Evolutionary conservation across 1,140 invertebrate genomes (phyloP).

Genomic region (Steinernema feltiae): DNA sequence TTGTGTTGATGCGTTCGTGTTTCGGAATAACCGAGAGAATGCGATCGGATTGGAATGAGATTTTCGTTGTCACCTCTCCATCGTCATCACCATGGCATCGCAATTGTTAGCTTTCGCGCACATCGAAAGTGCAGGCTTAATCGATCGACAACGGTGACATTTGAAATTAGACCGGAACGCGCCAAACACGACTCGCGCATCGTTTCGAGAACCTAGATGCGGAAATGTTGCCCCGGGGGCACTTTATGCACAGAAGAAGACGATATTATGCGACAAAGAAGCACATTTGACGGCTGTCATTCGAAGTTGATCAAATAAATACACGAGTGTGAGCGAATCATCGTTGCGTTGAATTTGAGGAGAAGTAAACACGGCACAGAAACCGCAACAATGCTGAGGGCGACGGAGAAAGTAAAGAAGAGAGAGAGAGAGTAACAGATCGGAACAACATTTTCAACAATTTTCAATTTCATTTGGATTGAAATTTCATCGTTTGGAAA

Average conservation of each 20-base stretch:
- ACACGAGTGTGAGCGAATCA: not conserved
- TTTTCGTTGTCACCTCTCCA: not conserved
- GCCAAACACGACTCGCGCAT: not conserved
- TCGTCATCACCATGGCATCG: not conserved
- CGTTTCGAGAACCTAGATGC: not conserved
- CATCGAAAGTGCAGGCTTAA: conserved; percentile 2
- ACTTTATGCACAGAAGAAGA: not conserved
- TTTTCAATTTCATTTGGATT: too few species aligned
- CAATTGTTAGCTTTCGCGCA: not conserved
- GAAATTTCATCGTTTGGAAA: too few species aligned
- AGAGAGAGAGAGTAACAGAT: not conserved
- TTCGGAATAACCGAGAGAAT: not conserved
- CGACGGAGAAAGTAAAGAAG: too few species aligned
- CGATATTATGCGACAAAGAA: conserved; percentile 12
- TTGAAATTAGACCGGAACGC: not conserved
- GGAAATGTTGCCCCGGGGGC: not conserved
- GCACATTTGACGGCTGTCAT: not conserved
- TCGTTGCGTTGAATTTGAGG: too few species aligned
- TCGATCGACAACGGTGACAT: conserved; percentile 5
- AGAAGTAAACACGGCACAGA: too few species aligned
- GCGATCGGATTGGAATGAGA: not conserved
- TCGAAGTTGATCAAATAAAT: conserved; percentile 5
- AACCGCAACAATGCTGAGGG: too few species aligned
- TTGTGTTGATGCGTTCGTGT: not conserved
- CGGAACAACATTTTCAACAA: too few species aligned